These are phyloP conservation scores for Synanthedon tipuliformis DNA, from an alignment of 2,888 invertebrate genomes.

Conservation along the genomic window DNA sequence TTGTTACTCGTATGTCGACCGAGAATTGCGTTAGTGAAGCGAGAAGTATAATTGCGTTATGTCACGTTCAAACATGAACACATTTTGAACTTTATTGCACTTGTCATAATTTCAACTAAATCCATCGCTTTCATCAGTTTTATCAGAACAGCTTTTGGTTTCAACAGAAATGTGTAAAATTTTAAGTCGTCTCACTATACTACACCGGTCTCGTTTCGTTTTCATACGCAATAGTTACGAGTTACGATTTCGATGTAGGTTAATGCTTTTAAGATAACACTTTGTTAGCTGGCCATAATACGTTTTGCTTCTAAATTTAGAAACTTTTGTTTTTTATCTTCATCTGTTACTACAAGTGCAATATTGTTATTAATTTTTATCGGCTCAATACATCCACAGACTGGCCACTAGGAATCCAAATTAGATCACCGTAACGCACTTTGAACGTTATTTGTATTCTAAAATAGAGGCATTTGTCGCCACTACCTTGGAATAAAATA, in stretches of 20 bases:
- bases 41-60: slow-evolving; percentile 15
- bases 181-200: slow-evolving; percentile 31
- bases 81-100: slow-evolving; percentile 18
- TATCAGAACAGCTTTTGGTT: slow-evolving; percentile 50
- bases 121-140: slow-evolving; percentile 25
- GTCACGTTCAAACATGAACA: slow-evolving; percentile 14
- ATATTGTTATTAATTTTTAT: slow-evolving; percentile 21
- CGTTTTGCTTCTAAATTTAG: slow-evolving; percentile 10
- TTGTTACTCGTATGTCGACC: slow-evolving; percentile 13
- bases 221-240: slow-evolving; percentile 48
- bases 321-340: slow-evolving; percentile 18
- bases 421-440: no score
- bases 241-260: slow-evolving; percentile 51
- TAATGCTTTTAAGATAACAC: slow-evolving; percentile 43
- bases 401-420: no score
- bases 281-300: slow-evolving; percentile 14
- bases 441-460: no score
- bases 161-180: slow-evolving; percentile 48
- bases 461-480: no score
- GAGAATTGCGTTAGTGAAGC: slow-evolving; percentile 21
- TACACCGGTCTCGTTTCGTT: slow-evolving; percentile 31
- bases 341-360: slow-evolving; percentile 24
- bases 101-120: slow-evolving; percentile 20
- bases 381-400: no score
- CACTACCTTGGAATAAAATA: neutral